These are phyloP conservation scores for Drosophila cracens DNA, from an alignment of 2,888 invertebrate genomes.

Conservation along the genomic window DNA sequence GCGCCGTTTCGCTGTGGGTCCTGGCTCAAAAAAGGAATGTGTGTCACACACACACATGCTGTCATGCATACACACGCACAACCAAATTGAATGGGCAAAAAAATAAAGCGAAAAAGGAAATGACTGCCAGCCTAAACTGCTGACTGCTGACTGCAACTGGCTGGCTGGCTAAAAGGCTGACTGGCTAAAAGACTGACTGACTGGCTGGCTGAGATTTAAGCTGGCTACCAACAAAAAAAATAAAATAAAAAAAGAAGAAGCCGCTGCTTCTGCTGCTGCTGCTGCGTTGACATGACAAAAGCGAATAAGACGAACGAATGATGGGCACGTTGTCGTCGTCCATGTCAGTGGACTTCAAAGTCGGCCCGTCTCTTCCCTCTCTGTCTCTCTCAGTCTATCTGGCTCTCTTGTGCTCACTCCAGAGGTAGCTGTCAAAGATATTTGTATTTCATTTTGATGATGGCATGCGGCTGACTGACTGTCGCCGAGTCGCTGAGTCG, in stretches of 20 bases:
- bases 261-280: slow-evolving; percentile 22
- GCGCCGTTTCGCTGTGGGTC: slow-evolving; percentile 51
- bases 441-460: slow-evolving; percentile 81
- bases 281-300: slow-evolving; percentile 74
- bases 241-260: slow-evolving; percentile 4
- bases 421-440: slow-evolving; percentile 82
- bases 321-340: slow-evolving; percentile 60
- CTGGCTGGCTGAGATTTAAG: slow-evolving; percentile 60
- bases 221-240: slow-evolving; percentile 44
- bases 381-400: background rate
- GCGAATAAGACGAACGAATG: slow-evolving; percentile 68
- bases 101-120: slow-evolving; percentile 68
- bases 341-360: slow-evolving; percentile 65
- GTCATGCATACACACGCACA: slow-evolving; percentile 16
- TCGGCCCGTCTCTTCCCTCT: slow-evolving; percentile 44
- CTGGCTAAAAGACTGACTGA: slow-evolving; percentile 19
- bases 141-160: slow-evolving; percentile 30
- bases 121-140: slow-evolving; percentile 56
- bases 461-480: slow-evolving; percentile 78
- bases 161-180: slow-evolving; percentile 21
- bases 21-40: slow-evolving; percentile 60
- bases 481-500: slow-evolving; percentile 41
- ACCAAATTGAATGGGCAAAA: slow-evolving; percentile 43
- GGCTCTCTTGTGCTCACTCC: slow-evolving; percentile 16
- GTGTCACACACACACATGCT: slow-evolving; percentile 56